Evolutionary conservation across 2,888 invertebrate genomes (phyloP).

Genomic region (Linnaemya tessellans): DNA sequence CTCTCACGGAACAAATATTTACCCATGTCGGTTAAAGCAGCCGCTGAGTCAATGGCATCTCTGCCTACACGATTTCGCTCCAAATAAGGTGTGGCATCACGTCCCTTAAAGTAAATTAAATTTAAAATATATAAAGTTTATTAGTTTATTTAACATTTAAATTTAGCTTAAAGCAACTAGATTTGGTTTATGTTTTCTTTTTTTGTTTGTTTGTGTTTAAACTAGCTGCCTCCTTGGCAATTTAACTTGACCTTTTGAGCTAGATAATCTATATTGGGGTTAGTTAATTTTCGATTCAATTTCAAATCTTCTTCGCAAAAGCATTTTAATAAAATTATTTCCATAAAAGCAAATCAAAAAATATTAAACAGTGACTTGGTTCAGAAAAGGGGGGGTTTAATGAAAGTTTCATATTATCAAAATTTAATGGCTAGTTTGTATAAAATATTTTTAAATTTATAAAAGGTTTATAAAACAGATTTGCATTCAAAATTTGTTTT

Average conservation of each 20-base stretch:
- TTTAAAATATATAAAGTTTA: conserved; percentile 25
- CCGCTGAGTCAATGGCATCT: conserved; percentile 97
- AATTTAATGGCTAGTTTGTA: no score
- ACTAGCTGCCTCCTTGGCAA: background rate
- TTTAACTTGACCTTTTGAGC: conserved; percentile 55
- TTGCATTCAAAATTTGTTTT: no score
- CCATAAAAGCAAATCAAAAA: background rate
- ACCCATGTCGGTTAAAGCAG: conserved; percentile 97
- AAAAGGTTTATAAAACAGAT: no score
- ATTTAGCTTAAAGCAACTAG: background rate
- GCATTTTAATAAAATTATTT: conserved; percentile 28
- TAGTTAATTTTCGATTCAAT: conserved; percentile 44
- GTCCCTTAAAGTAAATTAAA: conserved; percentile 86
- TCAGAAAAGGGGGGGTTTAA: no score
- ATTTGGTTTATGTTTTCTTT: conserved; percentile 1
- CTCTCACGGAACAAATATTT: conserved; percentile 98
- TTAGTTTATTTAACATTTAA: conserved; percentile 59
- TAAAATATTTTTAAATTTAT: no score
- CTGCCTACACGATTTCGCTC: conserved; percentile 96
- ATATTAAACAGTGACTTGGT: background rate
- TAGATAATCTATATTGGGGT: conserved; percentile 34
- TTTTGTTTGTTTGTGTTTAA: background rate
- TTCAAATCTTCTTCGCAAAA: conserved; percentile 34
- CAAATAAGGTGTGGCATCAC: conserved; percentile 97
- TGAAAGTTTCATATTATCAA: no score